Conservation (phyloP, 1,140 invertebrate species). For the Scaptodrosophila lebanonensis region DNA sequence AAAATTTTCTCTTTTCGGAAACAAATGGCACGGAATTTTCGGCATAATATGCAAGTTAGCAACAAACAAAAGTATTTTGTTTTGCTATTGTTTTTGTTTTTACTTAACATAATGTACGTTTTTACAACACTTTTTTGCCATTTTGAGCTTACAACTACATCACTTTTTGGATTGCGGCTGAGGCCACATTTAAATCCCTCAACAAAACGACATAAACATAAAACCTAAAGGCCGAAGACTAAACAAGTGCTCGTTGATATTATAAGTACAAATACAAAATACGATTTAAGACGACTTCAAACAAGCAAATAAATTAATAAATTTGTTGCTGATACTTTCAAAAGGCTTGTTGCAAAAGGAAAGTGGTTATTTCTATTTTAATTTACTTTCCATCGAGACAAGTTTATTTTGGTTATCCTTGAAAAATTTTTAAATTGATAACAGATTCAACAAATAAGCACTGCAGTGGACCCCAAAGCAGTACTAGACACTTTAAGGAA, state of each 20-base stretch:
- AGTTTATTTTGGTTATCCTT: no score
- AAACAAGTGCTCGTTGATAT: conserved; percentile 33
- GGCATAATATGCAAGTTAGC: conserved; percentile 22
- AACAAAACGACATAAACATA: conserved; percentile 38
- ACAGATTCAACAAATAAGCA: no score
- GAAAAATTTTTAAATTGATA: no score
- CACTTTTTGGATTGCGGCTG: conserved; percentile 67
- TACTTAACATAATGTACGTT: conserved; percentile 36
- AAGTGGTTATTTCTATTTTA: no score
- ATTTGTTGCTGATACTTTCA: no score
- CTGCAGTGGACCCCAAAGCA: no score
- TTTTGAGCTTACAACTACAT: conserved; percentile 74
- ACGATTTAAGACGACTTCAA: no score
- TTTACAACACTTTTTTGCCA: conserved; percentile 22
- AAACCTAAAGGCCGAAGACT: conserved; percentile 42
- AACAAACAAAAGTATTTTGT: conserved; percentile 11
- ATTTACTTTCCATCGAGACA: no score
- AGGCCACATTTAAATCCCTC: conserved; percentile 29
- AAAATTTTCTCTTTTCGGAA: conserved; percentile 53
- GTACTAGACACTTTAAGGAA: no score
- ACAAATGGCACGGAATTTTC: conserved; percentile 74
- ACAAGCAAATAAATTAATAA: no score
- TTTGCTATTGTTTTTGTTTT: conserved; percentile 12
- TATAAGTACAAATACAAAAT: no score
- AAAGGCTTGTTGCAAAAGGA: no score